Conservation (phyloP, 2,888 invertebrate species). For the Euphydryas editha region DNA sequence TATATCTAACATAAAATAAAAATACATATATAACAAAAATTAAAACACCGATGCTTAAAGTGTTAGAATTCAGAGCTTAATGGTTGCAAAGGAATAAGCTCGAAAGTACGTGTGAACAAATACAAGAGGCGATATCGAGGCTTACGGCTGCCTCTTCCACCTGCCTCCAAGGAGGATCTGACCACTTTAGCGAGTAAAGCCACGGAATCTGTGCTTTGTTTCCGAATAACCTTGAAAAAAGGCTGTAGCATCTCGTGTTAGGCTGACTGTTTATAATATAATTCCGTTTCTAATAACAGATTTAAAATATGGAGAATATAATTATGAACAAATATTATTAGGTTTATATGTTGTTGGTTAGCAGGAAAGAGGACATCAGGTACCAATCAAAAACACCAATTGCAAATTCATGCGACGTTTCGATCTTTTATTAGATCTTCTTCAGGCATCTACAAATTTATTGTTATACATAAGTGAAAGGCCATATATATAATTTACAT, state of each 20-base stretch:
- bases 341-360: too few relatives aligned
- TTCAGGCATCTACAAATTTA: too few relatives aligned
- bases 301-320: not conserved
- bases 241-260: not conserved
- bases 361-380: too few relatives aligned
- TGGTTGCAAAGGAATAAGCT: slow-evolving; percentile 22
- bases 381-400: too few relatives aligned
- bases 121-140: slow-evolving; percentile 30
- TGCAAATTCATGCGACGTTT: too few relatives aligned
- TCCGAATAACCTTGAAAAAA: not conserved
- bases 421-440: too few relatives aligned
- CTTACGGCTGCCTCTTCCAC: slow-evolving; percentile 13
- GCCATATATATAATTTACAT: too few relatives aligned
- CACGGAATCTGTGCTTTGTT: slow-evolving; percentile 11
- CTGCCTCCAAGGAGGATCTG: slow-evolving; percentile 22
- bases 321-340: too few relatives aligned
- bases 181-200: slow-evolving; percentile 27
- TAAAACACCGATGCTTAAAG: not conserved
- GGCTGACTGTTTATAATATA: too few relatives aligned
- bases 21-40: too few relatives aligned
- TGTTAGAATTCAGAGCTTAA: slow-evolving; percentile 8
- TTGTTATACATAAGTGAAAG: too few relatives aligned
- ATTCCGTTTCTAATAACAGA: not conserved
- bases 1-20: too few relatives aligned
- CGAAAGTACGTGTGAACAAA: slow-evolving; percentile 25